Conservation (phyloP, 2,888 invertebrate species). For the Leptinotarsa tumamoca region DNA sequence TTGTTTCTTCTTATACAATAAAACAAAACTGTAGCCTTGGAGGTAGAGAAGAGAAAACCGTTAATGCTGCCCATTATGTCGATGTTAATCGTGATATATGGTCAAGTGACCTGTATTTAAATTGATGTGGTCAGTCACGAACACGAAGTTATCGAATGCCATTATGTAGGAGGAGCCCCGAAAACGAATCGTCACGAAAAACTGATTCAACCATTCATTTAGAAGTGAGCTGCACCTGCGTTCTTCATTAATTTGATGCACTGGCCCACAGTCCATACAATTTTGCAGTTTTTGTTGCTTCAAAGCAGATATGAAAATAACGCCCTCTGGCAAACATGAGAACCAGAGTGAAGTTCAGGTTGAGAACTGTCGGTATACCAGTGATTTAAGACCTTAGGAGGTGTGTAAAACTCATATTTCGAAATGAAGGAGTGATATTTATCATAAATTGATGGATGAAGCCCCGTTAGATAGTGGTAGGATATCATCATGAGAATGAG, state of each 20-base stretch:
- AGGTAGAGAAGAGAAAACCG: conserved; percentile 13
- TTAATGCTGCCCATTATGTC: conserved; percentile 13
- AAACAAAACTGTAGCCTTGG: neutral
- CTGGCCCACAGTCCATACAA: neutral
- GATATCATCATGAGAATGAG: no score
- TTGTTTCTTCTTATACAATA: neutral
- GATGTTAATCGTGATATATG: conserved; percentile 20
- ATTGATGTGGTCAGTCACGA: conserved; percentile 18
- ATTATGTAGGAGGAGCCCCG: conserved; percentile 13
- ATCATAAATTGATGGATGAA: no score
- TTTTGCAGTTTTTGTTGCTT: neutral
- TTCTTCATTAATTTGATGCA: neutral
- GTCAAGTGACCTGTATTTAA: conserved; percentile 19
- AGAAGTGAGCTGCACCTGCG: conserved; percentile 1
- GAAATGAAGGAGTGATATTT: no score
- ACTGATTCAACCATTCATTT: conserved; percentile 6
- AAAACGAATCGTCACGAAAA: conserved; percentile 10
- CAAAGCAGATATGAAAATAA: neutral
- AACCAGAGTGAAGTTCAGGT: neutral
- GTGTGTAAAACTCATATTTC: neutral
- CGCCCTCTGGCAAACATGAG: neutral
- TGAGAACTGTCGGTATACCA: neutral
- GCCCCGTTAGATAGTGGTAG: no score
- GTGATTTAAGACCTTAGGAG: neutral
- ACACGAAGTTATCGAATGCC: conserved; percentile 8